These are phyloP conservation scores for Isurus oxyrinchus DNA, from an alignment of 2,113 vertebrate genomes.

Conservation along the genomic window DNA sequence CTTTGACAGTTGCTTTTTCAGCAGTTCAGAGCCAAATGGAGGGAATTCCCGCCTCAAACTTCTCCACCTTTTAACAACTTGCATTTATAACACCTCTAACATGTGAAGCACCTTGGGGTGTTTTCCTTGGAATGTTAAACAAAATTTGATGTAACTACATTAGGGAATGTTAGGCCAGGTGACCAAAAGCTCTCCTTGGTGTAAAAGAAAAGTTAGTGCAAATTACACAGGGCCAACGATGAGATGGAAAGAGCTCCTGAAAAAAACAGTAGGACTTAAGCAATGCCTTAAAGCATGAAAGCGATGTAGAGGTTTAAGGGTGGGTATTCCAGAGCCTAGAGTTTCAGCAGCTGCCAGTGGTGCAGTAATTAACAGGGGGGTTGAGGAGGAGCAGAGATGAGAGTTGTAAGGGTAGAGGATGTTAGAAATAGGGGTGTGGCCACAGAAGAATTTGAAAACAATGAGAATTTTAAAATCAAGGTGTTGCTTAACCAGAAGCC, in stretches of 20 bases:
- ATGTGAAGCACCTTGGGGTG: too few relatives aligned
- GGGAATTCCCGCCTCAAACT: background rate
- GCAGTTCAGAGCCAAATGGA: background rate
- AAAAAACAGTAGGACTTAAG: background rate
- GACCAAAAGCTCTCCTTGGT: too few relatives aligned
- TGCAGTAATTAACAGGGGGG: background rate
- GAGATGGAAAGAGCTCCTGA: background rate
- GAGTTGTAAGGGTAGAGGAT: too few relatives aligned
- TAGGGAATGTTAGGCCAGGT: background rate
- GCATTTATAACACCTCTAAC: too few relatives aligned
- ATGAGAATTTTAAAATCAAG: background rate
- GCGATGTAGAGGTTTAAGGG: too few relatives aligned
- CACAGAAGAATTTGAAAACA: background rate
- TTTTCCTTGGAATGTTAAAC: background rate
- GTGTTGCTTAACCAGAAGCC: background rate
- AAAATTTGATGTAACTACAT: background rate
- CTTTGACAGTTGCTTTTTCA: background rate
- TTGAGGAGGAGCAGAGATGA: background rate
- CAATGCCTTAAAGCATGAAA: background rate
- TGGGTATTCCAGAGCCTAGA: background rate
- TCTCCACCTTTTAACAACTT: too few relatives aligned
- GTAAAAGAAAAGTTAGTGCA: too few relatives aligned
- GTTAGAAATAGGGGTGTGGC: background rate
- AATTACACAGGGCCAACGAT: too few relatives aligned
- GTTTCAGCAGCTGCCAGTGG: background rate